Conservation (phyloP, 1,140 invertebrate species). For the Globodera ellingtonae region DNA sequence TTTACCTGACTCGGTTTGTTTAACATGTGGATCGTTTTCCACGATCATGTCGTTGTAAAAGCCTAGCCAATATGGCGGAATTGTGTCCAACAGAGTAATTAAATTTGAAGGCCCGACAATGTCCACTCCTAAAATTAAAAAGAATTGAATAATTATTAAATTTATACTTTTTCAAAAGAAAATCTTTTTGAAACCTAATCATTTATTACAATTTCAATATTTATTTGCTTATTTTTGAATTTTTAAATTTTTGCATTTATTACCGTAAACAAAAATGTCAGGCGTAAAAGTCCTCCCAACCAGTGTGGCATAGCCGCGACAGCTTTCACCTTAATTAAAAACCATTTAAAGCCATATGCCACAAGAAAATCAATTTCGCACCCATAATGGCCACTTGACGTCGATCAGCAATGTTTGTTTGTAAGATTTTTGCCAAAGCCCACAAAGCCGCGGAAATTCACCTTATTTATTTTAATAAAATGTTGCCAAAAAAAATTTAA, state of each 20-base stretch:
- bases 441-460: conserved; percentile 62
- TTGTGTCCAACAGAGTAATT: conserved; percentile 61
- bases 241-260: too few relatives aligned
- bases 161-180: too few relatives aligned
- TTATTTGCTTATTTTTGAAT: too few relatives aligned
- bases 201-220: not conserved
- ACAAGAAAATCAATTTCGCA: conserved; percentile 7
- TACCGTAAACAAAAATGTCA: conserved; percentile 63
- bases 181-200: not conserved
- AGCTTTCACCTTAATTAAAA: conserved; percentile 49
- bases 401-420: conserved; percentile 57
- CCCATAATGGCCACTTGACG: conserved; percentile 61
- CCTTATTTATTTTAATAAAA: conserved; percentile 28
- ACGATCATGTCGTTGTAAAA: conserved; percentile 64
- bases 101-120: conserved; percentile 64
- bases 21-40: conserved; percentile 54
- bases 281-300: conserved; percentile 65
- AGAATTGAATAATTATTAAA: too few relatives aligned
- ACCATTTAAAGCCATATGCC: too few relatives aligned
- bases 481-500: too few relatives aligned
- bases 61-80: conserved; percentile 63
- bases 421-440: conserved; percentile 62
- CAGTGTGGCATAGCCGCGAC: conserved; percentile 64
- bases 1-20: conserved; percentile 51
- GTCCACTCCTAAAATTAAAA: conserved; percentile 43